A percentile compares a stretch with the other conserved stretches of the same genome.
phyloP scores from a whole-genome alignment of 2,797 vertebrate genomes.

The Gymnoscopelus braueri region DNA sequence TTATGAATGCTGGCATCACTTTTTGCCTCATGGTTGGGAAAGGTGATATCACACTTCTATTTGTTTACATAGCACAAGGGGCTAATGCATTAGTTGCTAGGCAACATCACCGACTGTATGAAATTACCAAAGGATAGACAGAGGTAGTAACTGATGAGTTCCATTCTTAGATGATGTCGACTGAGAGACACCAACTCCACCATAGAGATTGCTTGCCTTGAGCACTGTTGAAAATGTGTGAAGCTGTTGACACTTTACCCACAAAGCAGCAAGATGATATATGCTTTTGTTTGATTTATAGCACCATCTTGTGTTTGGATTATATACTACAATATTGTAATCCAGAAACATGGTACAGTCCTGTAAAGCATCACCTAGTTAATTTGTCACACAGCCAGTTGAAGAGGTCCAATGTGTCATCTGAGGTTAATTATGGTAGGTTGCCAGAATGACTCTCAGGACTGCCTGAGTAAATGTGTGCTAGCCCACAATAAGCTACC shows the following conservation, averaged over 20 bases:
- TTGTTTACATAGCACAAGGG: slow-evolving; percentile 42
- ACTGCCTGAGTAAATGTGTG: too few relatives aligned
- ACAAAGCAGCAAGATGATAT: neutral
- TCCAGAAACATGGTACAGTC: too few relatives aligned
- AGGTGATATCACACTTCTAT: slow-evolving; percentile 33
- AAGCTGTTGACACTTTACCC: neutral
- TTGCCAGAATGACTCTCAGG: too few relatives aligned
- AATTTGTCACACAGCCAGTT: too few relatives aligned
- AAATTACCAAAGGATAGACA: slow-evolving; percentile 16
- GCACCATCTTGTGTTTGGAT: slow-evolving; percentile 28
- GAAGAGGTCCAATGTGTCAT: too few relatives aligned
- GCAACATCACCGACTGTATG: slow-evolving; percentile 30
- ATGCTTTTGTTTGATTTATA: neutral
- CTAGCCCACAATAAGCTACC: too few relatives aligned
- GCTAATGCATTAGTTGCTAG: slow-evolving; percentile 56
- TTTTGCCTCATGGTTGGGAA: slow-evolving; percentile 7
- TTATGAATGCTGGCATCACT: slow-evolving; percentile 16
- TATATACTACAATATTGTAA: neutral
- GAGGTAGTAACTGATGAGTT: slow-evolving; percentile 4
- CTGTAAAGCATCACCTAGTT: too few relatives aligned
- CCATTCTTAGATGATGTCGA: slow-evolving; percentile 10
- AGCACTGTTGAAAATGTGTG: neutral
- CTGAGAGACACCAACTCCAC: neutral
- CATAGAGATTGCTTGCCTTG: neutral
- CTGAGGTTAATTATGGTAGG: too few relatives aligned